Conservation (phyloP, 2,113 vertebrate genomes). For the Australoheros scitulus region DNA sequence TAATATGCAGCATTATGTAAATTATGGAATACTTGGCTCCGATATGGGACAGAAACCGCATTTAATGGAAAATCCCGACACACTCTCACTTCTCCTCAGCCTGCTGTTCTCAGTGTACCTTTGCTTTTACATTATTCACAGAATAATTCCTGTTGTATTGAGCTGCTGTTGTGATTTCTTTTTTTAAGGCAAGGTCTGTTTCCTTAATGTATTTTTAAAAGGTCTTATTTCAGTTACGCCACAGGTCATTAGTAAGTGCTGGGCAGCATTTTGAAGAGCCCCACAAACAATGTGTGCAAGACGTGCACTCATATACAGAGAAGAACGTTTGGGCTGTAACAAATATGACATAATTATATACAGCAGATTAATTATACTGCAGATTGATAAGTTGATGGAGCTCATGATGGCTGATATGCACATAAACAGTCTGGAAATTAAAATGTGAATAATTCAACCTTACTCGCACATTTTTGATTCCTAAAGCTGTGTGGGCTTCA, state of each 20-base stretch:
- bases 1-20: slow-evolving; percentile 73
- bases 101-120: slow-evolving; percentile 24
- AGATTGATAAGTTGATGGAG: neutral
- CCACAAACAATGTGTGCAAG: neutral
- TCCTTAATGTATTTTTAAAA: slow-evolving; percentile 32
- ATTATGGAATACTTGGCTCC: slow-evolving; percentile 57
- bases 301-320: neutral
- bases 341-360: neutral
- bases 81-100: slow-evolving; percentile 49
- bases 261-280: no score
- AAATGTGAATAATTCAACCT: neutral
- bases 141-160: slow-evolving; percentile 15
- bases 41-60: slow-evolving; percentile 43
- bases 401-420: neutral
- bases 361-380: neutral
- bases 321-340: neutral
- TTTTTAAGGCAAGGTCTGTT: neutral
- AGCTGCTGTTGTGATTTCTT: slow-evolving; percentile 38
- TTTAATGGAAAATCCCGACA: slow-evolving; percentile 56
- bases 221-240: neutral
- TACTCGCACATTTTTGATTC: neutral
- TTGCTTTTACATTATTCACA: slow-evolving; percentile 55
- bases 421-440: neutral
- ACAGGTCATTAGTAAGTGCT: neutral
- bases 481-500: neutral